Base-by-base conservation (phyloP, 2,113 vertebrate species). In the Poeciliopsis turrubarensis region DNA sequence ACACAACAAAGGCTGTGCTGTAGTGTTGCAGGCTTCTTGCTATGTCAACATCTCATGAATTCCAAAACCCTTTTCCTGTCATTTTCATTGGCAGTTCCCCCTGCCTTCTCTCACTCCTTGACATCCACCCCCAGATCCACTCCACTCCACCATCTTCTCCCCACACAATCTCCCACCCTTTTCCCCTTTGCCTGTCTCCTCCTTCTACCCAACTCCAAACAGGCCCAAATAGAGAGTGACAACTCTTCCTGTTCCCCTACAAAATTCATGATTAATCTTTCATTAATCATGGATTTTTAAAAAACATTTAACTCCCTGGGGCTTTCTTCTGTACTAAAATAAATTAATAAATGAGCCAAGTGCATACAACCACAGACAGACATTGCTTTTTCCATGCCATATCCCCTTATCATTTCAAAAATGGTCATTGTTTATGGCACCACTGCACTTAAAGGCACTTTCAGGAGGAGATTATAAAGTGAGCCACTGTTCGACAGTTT, bases 251-350 rank as follows among this genome's bases (percentile, higher is more conserved):
- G 88, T 93, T 91, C 85, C 73, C 75, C 80, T 92, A 89, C 86
- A 94, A 94, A 93, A 93, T 93, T 87, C 74, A 94, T 92, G 92
- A 94, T 94, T 89, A 93, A 93, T 94, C 89, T 92, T 93, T 91
- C 88, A 94, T 94, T 94, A 91, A 94, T 92, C 88, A 92, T 85
- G 68, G 73, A 80, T 91, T 93, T 81, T 91, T 68, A 76, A 77
- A 91, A 93, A 93, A 89, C 91, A 91, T 92, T 54, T 82, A 66
- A 61, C 78, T 92, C 90, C 89, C 86, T 1, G 17, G 89, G 90
- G 91, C 77, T 90, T 91, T 90, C 74, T 83, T 88, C 86, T 83
- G 81, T 87, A 86, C 88, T 87, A 75, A 86, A 92, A 93, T 93
- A 82, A 92, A 93, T 92, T 88, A 84, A 93, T 89, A 92, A 91